Evolutionary conservation across 2,888 invertebrate species (phyloP).

Genomic region (Amiota mariae): DNA sequence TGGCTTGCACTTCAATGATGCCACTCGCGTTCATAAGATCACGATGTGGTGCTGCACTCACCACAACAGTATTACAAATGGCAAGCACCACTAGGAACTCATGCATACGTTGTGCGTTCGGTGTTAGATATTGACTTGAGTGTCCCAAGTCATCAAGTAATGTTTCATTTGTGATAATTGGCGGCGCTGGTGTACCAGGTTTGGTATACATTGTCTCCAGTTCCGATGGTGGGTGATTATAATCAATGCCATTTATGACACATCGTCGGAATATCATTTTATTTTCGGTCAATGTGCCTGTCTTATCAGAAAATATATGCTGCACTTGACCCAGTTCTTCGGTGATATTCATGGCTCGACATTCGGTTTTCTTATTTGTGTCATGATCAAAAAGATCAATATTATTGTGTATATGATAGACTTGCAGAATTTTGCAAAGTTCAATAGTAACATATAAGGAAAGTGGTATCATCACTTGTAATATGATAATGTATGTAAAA

Average conservation of each 20-base stretch:
- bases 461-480: conserved; percentile 97
- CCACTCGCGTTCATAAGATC: conserved; percentile 83
- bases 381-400: conserved; percentile 88
- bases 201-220: conserved; percentile 76
- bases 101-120: conserved; percentile 84
- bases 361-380: conserved; percentile 88
- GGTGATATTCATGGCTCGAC: conserved; percentile 95
- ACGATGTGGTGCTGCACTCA: conserved; percentile 86
- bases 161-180: conserved; percentile 75
- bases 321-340: conserved; percentile 97
- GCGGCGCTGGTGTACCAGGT: conserved; percentile 74
- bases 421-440: conserved; percentile 95
- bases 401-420: conserved; percentile 95
- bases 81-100: conserved; percentile 94
- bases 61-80: conserved; percentile 97
- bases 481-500: conserved; percentile 95
- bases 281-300: conserved; percentile 97
- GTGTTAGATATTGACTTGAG: conserved; percentile 70
- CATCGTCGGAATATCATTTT: conserved; percentile 97
- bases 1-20: conserved; percentile 75
- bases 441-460: conserved; percentile 97
- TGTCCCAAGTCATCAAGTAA: conserved; percentile 75
- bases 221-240: conserved; percentile 86
- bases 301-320: conserved; percentile 97
- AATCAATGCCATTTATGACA: conserved; percentile 91